phyloP scores from a whole-genome alignment of 2,113 vertebrate species.

The Ciconia maguari region DNA sequence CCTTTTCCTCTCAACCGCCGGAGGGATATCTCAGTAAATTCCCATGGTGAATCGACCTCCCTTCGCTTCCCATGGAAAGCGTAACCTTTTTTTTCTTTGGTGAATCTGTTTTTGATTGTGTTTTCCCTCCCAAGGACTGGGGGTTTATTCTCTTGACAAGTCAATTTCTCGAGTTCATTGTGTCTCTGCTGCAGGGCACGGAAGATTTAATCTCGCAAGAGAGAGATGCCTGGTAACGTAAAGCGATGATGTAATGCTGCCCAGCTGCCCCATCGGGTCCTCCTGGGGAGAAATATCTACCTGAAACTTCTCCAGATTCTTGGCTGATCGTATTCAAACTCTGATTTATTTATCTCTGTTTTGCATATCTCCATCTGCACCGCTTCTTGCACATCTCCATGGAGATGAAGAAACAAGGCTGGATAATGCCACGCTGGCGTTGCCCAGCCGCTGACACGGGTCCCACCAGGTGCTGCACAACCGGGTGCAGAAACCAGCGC shows the following conservation, averaged over 20 bases:
- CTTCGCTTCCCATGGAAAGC: background rate
- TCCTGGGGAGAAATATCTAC: background rate
- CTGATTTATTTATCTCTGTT: constrained; percentile 20
- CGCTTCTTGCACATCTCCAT: constrained; percentile 44
- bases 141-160: constrained; percentile 30
- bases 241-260: background rate
- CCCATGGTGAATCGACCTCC: background rate
- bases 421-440: background rate
- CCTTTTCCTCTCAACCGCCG: background rate
- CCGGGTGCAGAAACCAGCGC: background rate
- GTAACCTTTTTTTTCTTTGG: background rate
- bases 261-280: background rate
- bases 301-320: constrained; percentile 5
- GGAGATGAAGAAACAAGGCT: constrained; percentile 48
- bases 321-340: background rate
- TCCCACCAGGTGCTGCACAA: background rate
- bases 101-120: background rate
- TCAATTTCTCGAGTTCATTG: background rate
- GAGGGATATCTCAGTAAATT: background rate
- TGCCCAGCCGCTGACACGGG: background rate
- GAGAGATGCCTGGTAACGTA: background rate
- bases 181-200: background rate
- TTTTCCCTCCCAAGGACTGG: background rate
- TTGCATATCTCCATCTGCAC: constrained; percentile 50
- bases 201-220: constrained; percentile 19